A percentile compares a stretch with the other conserved stretches of the same genome.
Evolutionary conservation across 2,888 invertebrate genomes (phyloP).

Genomic region (Trileptium ribeirensis): DNA sequence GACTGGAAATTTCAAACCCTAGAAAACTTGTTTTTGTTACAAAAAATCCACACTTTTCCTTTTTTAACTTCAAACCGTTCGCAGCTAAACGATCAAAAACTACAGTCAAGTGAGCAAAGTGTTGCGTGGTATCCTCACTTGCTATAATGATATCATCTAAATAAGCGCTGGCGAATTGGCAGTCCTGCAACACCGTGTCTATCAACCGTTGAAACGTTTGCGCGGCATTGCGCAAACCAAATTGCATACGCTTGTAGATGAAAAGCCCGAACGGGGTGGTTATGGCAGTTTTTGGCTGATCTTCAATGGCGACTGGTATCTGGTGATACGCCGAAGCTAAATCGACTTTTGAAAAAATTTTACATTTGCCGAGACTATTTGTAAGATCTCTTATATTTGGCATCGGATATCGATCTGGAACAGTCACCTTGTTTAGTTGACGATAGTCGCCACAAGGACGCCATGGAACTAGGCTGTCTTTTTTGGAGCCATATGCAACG

Average conservation of each 20-base stretch:
- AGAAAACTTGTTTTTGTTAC: neutral
- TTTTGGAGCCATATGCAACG: too few species aligned
- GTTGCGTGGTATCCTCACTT: neutral
- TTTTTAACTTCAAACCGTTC: neutral
- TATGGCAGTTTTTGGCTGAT: slow-evolving; percentile 29
- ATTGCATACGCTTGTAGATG: slow-evolving; percentile 31
- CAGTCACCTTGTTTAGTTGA: too few species aligned
- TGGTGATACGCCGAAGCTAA: slow-evolving; percentile 20
- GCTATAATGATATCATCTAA: neutral
- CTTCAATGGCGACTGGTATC: slow-evolving; percentile 20
- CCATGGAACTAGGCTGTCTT: too few species aligned
- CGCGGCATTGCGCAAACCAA: slow-evolving; percentile 32
- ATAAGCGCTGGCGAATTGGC: neutral
- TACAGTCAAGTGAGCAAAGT: neutral
- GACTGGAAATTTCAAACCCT: neutral
- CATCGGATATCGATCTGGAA: too few species aligned
- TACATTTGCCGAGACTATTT: too few species aligned
- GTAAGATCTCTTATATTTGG: too few species aligned
- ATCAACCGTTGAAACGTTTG: slow-evolving; percentile 32
- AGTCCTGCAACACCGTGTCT: neutral
- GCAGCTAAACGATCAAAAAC: neutral
- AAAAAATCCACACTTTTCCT: neutral
- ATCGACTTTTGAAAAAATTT: too few species aligned
- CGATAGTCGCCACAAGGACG: too few species aligned
- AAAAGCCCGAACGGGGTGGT: too few species aligned